Base-by-base conservation (phyloP, 2,797 vertebrate species). In the Sebastes elongatus region DNA sequence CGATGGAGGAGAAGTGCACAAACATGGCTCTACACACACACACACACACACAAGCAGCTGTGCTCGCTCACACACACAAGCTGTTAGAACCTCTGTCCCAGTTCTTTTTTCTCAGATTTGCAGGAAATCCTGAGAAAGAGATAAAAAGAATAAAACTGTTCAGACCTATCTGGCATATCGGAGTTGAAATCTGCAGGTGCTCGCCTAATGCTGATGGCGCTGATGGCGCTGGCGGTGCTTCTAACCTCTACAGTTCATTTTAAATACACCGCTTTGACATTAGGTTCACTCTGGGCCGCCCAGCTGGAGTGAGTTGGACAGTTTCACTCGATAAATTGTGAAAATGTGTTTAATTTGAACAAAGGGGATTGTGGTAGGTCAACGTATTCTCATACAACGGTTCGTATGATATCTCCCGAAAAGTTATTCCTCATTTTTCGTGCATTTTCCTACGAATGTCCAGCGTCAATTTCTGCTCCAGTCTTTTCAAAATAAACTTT, bases 121-220 rank as follows among this genome's bases (percentile, higher is more conserved):
- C 84, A 76, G 86, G 88, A 92, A 90, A 91, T 82, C 89, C 92
- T 93, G 90, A 84, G 78, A 76, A 75, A 59, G 49, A 92, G 86
- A 93, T 82, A 80, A 84, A 49, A 73, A 89, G 55, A 87, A 70
- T 35, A 49, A 74, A 71, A 87, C 70, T 42, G 80, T 87, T 90
- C 25, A 83, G 74, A 80, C 57, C 33, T 49, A 22, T 75, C 35
- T 32, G 49, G 16, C 11, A 42, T 38, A 84, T 89, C 84, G 59
- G 25, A 80, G 72, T 22, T 35, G 4, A 80, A 76, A 87, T 85
- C 89, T 80, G 82, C 93, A 93, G 91, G 88, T 94, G 92, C 71
- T 82, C 3, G 6, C 2, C 60, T 74, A 80, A 82, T 67, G 64
- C 69, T 62, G 67, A 46, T 35, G 33, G 33, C 33, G 30, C 30